These are phyloP conservation scores for Apodemia hepburni DNA, from an alignment of 2,888 invertebrate species.

Conservation along the genomic window DNA sequence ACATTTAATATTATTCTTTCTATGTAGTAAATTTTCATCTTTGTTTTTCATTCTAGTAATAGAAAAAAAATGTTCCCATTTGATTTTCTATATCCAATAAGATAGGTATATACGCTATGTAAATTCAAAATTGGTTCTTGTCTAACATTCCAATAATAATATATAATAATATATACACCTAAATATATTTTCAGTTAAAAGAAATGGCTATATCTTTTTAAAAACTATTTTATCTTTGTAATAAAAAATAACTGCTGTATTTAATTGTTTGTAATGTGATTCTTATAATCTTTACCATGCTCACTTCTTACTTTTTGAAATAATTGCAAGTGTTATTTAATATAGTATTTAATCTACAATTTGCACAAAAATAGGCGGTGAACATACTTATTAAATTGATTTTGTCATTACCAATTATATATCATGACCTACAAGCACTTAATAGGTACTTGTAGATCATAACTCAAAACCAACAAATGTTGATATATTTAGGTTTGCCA, in stretches of 20 bases:
- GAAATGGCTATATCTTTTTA: background rate
- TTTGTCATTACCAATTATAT: background rate
- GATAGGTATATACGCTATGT: background rate
- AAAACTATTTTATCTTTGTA: background rate
- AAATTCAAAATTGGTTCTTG: background rate
- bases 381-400: no score
- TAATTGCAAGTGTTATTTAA: background rate
- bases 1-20: background rate
- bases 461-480: background rate
- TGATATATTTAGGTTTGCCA: background rate
- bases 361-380: no score
- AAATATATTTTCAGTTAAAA: background rate
- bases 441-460: background rate
- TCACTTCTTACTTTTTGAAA: background rate
- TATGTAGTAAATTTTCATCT: background rate
- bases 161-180: no score
- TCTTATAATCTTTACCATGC: background rate
- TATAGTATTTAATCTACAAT: background rate
- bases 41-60: constrained; percentile 4
- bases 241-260: background rate
- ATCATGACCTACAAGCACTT: no score
- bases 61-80: background rate
- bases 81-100: constrained; percentile 4
- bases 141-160: constrained; percentile 8
- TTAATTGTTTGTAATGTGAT: background rate